A percentile compares a stretch with the other conserved stretches of the same genome.
Conservation (phyloP, 2,113 vertebrate genomes). For the Rhinolophus sinicus region DNA sequence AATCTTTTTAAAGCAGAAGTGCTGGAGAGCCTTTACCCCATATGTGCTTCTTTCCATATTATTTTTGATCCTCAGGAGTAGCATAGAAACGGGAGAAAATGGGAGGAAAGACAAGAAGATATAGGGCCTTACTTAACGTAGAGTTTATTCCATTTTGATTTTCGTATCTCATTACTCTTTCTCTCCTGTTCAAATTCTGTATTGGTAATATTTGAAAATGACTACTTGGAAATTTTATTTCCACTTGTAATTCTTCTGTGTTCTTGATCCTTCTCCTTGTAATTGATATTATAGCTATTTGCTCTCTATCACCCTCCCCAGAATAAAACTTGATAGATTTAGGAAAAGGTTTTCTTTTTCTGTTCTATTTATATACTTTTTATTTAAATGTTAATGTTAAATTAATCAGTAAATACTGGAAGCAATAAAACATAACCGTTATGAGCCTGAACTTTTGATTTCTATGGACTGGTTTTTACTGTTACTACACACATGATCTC, state of each 20-base stretch:
- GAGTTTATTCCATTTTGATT: not conserved
- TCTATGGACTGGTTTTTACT: not conserved
- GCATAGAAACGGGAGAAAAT: not conserved
- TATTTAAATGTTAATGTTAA: not conserved
- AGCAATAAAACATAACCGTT: not conserved
- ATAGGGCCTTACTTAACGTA: not conserved
- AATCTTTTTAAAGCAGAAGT: constrained; percentile 37
- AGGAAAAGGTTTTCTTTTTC: not conserved
- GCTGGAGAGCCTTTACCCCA: not conserved
- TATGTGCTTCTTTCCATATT: not conserved
- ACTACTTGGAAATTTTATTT: not conserved
- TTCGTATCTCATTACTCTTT: not conserved
- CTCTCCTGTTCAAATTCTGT: not conserved
- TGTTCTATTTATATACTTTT: not conserved
- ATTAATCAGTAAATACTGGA: not conserved
- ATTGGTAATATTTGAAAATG: not conserved
- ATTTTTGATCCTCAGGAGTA: not conserved
- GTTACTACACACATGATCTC: not conserved
- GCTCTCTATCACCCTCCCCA: not conserved
- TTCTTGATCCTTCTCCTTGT: not conserved
- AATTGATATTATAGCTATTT: not conserved
- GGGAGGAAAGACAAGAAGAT: not conserved
- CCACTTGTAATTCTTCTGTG: not conserved
- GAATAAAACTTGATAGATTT: not conserved
- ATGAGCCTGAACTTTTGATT: not conserved